Percentiles rank a stretch among this genome's conserved stretches.
phyloP scores from a whole-genome alignment of 2,888 invertebrate genomes.

The Hemaris fuciformis region DNA sequence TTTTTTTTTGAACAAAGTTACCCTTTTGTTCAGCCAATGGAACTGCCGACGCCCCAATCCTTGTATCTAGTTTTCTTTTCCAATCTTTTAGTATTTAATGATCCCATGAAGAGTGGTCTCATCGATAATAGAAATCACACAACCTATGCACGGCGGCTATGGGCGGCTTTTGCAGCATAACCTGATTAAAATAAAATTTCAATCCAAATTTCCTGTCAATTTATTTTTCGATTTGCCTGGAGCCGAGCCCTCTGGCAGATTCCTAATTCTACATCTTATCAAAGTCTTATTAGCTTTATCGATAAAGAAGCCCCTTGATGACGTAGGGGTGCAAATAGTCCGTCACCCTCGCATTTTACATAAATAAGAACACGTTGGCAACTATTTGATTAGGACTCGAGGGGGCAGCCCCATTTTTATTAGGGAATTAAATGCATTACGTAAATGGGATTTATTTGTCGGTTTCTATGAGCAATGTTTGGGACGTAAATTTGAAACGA shows the following conservation, averaged over 20 bases:
- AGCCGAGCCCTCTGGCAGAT: not conserved
- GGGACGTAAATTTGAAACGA: not conserved
- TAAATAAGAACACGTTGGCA: constrained; percentile 60
- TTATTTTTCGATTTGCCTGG: not conserved
- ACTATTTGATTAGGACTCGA: constrained; percentile 75
- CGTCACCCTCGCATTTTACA: constrained; percentile 43
- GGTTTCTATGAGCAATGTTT: constrained; percentile 33
- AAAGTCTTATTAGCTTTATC: constrained; percentile 73
- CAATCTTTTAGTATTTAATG: too few species aligned
- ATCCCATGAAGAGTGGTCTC: too few species aligned
- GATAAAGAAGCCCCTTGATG: constrained; percentile 43
- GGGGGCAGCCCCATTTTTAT: constrained; percentile 46
- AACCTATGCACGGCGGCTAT: too few species aligned
- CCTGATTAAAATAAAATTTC: not conserved
- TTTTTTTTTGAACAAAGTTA: too few species aligned
- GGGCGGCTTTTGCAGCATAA: too few species aligned
- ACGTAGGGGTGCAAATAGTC: constrained; percentile 50
- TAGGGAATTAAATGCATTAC: constrained; percentile 57
- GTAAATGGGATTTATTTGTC: constrained; percentile 62
- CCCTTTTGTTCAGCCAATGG: too few species aligned
- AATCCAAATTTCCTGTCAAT: not conserved
- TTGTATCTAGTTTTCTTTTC: too few species aligned
- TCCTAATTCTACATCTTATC: constrained; percentile 45
- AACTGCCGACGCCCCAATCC: too few species aligned
- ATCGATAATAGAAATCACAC: too few species aligned